These are phyloP conservation scores for Creontiades dilutus DNA, from an alignment of 2,888 invertebrate genomes.

Conservation along the genomic window DNA sequence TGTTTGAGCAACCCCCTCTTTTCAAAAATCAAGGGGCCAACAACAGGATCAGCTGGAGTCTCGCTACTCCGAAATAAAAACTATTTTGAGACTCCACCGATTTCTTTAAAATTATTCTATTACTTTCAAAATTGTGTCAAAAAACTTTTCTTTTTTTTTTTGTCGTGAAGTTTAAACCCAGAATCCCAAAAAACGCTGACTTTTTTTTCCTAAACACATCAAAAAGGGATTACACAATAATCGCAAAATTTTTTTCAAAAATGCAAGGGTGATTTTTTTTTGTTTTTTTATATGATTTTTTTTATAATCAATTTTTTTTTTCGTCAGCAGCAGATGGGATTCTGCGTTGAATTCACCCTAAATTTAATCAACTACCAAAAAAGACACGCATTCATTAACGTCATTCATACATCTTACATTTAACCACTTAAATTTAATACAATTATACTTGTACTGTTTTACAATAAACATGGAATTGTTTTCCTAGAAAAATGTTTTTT, in stretches of 20 bases:
- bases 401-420: conserved; percentile 63
- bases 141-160: conserved; percentile 60
- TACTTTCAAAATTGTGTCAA: conserved; percentile 68
- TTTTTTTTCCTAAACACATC: conserved; percentile 37
- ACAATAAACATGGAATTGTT: conserved; percentile 75
- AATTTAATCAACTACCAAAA: conserved; percentile 52
- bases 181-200: conserved; percentile 46
- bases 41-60: conserved; percentile 55
- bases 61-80: conserved; percentile 71
- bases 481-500: conserved; percentile 69
- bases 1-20: conserved; percentile 71
- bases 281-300: conserved; percentile 36
- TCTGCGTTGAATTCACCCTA: conserved; percentile 60
- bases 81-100: conserved; percentile 68
- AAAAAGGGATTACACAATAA: conserved; percentile 24
- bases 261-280: conserved; percentile 59
- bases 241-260: conserved; percentile 42
- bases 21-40: conserved; percentile 67
- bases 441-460: conserved; percentile 74
- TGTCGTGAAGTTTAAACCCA: conserved; percentile 44
- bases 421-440: conserved; percentile 69
- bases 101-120: conserved; percentile 62
- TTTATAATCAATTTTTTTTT: background rate
- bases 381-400: conserved; percentile 49
- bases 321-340: conserved; percentile 46